Evolutionary conservation across 2,888 invertebrate species (phyloP), one percentile per base, ranked within the genome.

Genomic region (Masnerella sp.): DNA sequence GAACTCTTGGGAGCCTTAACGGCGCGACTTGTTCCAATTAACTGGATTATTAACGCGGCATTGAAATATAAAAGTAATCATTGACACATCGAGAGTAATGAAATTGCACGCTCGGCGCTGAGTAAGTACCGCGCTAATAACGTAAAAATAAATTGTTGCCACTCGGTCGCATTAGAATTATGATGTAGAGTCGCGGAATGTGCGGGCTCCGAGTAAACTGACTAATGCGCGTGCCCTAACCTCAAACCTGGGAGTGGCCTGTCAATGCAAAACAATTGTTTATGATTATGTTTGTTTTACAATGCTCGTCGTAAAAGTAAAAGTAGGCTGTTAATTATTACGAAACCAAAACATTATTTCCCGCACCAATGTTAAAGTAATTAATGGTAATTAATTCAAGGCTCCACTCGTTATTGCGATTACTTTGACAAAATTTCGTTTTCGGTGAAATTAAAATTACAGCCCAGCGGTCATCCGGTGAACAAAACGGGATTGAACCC

Each of bases 171-270:
- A 43, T 58, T 58, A 36, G 51, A 15, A 32, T 58, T 68, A 58
- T 58, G 58, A 68, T 51, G 58, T 47, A 58, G 51, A 68, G 58
- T 22, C 30, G 59, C 52, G 47, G 42, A 58, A 58, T 36, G 58
- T 51, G 22, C 32, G 34, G 36, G 42, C 34, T 42, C 42, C 30
- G 58, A 38, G 40, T 49, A 49, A 68, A 38, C 22, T 9, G 34
- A n/a, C n/a, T n/a, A n/a, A n/a, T 52, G 52, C 5, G 36, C 42
- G 61, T 30, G 5, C 36, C 45, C 62, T 56, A 70, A 70, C 62
- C 62, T 70, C 62, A 56, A 62, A 62, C 14, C 42, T 42, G 43
- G 70, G 70, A 70, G 70, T 70, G 70, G 70, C 54, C 42, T 40
- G 45, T 61, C 58, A 40, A 68, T 51, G 17, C 25, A 42, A 40